Percentiles rank a stretch among this genome's conserved stretches.
Evolutionary conservation across 2,888 invertebrate species (phyloP).

Genomic region (Branchinecta sandiegonensis): DNA sequence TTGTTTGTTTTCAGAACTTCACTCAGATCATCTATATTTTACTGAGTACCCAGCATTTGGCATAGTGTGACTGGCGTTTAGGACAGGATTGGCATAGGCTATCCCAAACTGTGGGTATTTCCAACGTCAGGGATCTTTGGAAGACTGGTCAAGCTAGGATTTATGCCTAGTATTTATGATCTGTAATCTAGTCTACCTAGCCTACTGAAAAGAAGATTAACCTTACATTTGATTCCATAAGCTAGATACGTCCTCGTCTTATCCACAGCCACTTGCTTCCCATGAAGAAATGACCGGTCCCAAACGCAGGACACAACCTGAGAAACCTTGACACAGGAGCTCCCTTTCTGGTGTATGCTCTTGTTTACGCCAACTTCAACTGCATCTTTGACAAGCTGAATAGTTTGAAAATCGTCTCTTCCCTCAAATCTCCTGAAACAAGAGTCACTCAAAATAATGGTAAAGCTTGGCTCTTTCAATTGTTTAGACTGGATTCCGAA

Average conservation of each 20-base stretch:
- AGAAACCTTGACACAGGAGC: slow-evolving; percentile 75
- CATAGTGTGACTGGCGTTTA: no score
- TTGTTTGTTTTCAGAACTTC: no score
- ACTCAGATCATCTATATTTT: no score
- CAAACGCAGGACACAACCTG: slow-evolving; percentile 84
- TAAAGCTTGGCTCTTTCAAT: no score
- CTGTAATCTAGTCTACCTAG: no score
- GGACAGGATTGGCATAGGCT: no score
- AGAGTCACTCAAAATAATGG: not conserved
- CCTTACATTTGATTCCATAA: slow-evolving; percentile 72
- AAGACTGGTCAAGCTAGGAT: no score
- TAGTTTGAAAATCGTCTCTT: slow-evolving; percentile 7
- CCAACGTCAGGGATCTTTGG: no score
- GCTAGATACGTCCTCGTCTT: slow-evolving; percentile 70
- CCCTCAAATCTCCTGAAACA: slow-evolving; percentile 9
- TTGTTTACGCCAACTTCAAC: slow-evolving; percentile 31
- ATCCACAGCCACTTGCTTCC: slow-evolving; percentile 76
- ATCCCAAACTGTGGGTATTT: no score
- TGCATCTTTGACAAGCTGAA: not conserved
- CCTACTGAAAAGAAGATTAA: not conserved
- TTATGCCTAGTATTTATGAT: no score
- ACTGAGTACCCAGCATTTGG: no score
- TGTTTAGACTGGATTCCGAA: no score
- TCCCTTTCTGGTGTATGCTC: slow-evolving; percentile 44
- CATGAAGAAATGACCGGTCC: slow-evolving; percentile 74